These are phyloP conservation scores for Metaphire vulgaris DNA, from an alignment of 1,140 invertebrate genomes.

Conservation along the genomic window DNA sequence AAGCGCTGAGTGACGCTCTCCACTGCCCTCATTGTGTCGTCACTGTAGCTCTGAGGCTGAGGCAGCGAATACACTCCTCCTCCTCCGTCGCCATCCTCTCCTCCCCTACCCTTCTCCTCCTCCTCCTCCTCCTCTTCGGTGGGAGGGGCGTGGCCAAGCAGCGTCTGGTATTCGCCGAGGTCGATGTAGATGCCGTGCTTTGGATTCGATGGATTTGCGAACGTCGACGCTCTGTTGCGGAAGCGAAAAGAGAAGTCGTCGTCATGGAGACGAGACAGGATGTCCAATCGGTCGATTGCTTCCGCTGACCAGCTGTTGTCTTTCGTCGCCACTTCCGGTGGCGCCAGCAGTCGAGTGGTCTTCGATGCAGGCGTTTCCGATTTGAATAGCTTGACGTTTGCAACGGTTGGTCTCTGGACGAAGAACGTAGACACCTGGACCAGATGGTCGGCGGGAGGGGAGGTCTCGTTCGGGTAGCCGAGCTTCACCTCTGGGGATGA, in stretches of 20 bases:
- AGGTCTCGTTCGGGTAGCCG: not conserved
- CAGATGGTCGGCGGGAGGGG: not conserved
- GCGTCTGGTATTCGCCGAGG: not conserved
- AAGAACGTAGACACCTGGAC: not conserved
- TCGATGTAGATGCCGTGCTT: not conserved
- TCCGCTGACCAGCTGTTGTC: not conserved
- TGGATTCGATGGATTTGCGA: not conserved
- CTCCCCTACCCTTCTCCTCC: not conserved
- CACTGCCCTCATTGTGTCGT: conserved; percentile 24
- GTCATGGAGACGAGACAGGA: not conserved
- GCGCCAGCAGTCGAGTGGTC: not conserved
- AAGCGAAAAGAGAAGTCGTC: not conserved
- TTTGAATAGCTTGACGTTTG: not conserved
- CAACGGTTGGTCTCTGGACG: not conserved
- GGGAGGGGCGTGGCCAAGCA: not conserved
- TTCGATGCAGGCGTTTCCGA: not conserved
- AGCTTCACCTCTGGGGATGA: too few species aligned
- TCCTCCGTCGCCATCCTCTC: not conserved
- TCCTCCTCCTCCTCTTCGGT: not conserved
- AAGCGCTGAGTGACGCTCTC: conserved; percentile 22
- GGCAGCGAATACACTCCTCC: conserved; percentile 4
- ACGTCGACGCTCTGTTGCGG: not conserved
- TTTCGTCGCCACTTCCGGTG: not conserved
- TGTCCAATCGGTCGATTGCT: not conserved
- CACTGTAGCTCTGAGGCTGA: conserved; percentile 23